Percentiles rank a stretch among this genome's conserved stretches.
Evolutionary conservation across 2,797 vertebrate genomes (phyloP).

Genomic region (Acanthurus leucopareius): DNA sequence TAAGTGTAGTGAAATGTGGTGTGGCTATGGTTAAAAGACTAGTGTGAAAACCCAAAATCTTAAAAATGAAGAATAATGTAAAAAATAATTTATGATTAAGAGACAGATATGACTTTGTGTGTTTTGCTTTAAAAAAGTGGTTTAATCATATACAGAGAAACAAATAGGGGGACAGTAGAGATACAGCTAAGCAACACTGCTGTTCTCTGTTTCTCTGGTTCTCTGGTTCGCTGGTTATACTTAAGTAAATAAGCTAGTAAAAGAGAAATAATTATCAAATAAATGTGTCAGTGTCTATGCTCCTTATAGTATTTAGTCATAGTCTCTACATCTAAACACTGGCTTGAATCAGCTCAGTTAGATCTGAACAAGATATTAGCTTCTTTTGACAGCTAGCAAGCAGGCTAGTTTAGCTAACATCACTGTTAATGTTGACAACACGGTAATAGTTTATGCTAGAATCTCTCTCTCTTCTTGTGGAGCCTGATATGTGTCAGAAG

Average conservation of each 20-base stretch:
- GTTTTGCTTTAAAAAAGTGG: no score
- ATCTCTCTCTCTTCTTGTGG: background rate
- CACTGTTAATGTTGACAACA: background rate
- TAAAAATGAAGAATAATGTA: no score
- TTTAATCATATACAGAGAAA: no score
- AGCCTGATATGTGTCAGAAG: background rate
- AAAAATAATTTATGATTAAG: no score
- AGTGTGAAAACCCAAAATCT: background rate
- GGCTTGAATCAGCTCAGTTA: background rate
- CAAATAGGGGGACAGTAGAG: background rate
- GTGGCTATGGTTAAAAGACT: background rate
- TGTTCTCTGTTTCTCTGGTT: no score
- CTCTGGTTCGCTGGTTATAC: no score
- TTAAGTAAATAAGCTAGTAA: no score
- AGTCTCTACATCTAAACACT: background rate
- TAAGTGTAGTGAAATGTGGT: background rate
- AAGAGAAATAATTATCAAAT: no score
- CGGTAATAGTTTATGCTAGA: background rate
- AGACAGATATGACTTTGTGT: no score
- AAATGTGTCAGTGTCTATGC: background rate
- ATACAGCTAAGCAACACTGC: background rate
- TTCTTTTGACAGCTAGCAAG: background rate
- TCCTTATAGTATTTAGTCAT: background rate
- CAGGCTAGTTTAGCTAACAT: slow-evolving; percentile 5
- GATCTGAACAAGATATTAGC: background rate